Base-by-base conservation (phyloP, 2,888 invertebrate genomes). In the Morpho achilles region DNA sequence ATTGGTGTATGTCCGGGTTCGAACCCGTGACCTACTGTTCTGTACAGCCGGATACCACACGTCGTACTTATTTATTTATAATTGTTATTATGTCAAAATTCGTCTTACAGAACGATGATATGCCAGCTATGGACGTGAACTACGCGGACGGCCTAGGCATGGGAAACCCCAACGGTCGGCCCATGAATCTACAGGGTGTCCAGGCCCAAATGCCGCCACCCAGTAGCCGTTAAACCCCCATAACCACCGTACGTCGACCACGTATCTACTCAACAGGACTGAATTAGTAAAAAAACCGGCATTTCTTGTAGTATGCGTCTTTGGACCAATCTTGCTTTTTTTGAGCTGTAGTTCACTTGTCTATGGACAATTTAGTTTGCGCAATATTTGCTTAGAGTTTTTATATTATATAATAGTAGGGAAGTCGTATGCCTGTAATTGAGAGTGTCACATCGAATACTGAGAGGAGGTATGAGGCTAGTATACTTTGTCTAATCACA, bases 111-210 rank as follows among this genome's bases (percentile, higher is more conserved):
- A 94, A 92, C 83, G 95, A 95, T 89, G 95, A 95, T 79, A 93
- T 94, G 75, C 94, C 94, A 60, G 91, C 94, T 84, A 93, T 94
- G 79, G 95, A 95, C 79, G 93, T 93, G 91, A 94, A 94, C 76
- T 94, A 94, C 66, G 94, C 94, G 69, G 92, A 90, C 65, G 88
- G 88, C 0, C 75, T 90, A 32, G 89, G 89, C 47, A 87, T 87
- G 82, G 90, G 90, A 58, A 89, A 87, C 65, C 89, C 91, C 7
- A 91, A 91, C 75, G 91, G 91, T 0, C 70, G 91, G 67, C 90
- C 91, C 1, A 87, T 91, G 86, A 90, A 90, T 73, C 77, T 90
- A 1, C 90, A 90, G 58, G 90, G 90, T 0, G 90, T 90, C 8
- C 90, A 90, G 65, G 87, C 90, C 0, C 85, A 87, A 63, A 86